phyloP scores from a whole-genome alignment of 2,113 vertebrate genomes.

The Cinclus cinclus region DNA sequence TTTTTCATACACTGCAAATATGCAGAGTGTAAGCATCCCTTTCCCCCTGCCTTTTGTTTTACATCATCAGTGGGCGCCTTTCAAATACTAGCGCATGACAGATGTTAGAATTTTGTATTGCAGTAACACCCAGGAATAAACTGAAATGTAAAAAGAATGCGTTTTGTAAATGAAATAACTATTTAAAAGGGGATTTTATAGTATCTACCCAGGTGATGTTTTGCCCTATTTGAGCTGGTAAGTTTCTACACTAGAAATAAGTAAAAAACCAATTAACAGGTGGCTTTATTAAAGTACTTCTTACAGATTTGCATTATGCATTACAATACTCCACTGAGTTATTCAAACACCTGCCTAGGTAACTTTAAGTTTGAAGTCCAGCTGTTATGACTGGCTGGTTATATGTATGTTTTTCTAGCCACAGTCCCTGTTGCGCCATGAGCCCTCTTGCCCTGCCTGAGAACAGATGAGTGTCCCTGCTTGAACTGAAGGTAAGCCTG shows the following conservation, averaged over 20 bases:
- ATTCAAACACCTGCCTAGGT: neutral
- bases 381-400: neutral
- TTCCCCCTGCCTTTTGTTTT: neutral
- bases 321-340: neutral
- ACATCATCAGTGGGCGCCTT: neutral
- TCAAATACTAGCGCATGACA: neutral
- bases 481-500: fast-evolving
- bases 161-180: neutral
- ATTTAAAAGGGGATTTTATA: neutral
- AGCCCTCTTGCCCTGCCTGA: neutral
- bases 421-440: fast-evolving
- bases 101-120: neutral
- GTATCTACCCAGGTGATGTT: neutral
- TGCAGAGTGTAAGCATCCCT: neutral
- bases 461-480: fast-evolving
- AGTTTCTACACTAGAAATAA: neutral
- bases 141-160: neutral
- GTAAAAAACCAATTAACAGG: neutral
- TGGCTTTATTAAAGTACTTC: neutral
- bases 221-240: neutral
- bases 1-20: neutral
- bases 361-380: neutral
- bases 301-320: neutral
- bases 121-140: neutral
- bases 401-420: neutral